These are phyloP conservation scores for Heliconius melpomene DNA, from an alignment of 1,140 invertebrate species.

Conservation along the genomic window DNA sequence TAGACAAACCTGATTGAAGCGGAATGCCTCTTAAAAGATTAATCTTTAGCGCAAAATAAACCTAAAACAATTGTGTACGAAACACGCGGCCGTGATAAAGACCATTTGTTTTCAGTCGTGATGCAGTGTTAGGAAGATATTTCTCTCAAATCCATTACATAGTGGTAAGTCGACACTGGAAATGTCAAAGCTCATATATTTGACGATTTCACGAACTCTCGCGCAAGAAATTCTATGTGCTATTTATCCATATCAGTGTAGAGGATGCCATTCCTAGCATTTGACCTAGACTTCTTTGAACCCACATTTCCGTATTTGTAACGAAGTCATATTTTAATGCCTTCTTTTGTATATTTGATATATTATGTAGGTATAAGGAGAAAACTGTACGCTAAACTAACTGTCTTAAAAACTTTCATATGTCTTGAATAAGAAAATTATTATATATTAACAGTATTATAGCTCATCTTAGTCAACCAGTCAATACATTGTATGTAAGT, in stretches of 20 bases:
- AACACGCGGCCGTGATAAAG: constrained; percentile 41
- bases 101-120: constrained; percentile 47
- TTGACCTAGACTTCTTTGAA: constrained; percentile 43
- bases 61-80: constrained; percentile 37
- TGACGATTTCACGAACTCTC: constrained; percentile 45
- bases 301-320: constrained; percentile 33
- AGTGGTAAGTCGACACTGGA: constrained; percentile 50
- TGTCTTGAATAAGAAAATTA: neutral
- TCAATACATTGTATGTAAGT: neutral
- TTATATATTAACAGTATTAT: neutral
- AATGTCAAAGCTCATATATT: constrained; percentile 57
- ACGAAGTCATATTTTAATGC: constrained; percentile 32
- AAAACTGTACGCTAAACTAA: neutral
- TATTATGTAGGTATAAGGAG: neutral
- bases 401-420: neutral
- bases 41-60: constrained; percentile 29
- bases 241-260: constrained; percentile 49
- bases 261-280: constrained; percentile 42
- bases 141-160: constrained; percentile 46
- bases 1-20: neutral
- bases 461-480: neutral
- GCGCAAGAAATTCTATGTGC: constrained; percentile 44
- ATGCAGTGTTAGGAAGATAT: constrained; percentile 45
- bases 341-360: constrained; percentile 11
- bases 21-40: constrained; percentile 9